Conservation (phyloP, 2,888 invertebrate species). For the Helleia helle region DNA sequence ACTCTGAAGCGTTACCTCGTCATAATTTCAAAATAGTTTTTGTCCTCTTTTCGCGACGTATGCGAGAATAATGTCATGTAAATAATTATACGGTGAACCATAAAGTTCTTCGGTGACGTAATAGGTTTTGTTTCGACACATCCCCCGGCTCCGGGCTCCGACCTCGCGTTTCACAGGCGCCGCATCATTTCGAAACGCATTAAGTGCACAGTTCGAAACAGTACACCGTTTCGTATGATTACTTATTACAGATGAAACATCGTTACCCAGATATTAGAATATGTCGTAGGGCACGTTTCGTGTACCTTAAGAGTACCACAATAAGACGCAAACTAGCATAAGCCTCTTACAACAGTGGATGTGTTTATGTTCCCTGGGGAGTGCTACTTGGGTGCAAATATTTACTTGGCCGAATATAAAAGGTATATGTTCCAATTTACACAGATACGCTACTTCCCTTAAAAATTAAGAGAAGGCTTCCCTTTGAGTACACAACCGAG, state of each 20-base stretch:
- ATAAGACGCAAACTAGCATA: conserved; percentile 6
- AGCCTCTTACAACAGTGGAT: conserved; percentile 5
- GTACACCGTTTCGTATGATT: conserved; percentile 28
- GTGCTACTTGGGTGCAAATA: conserved; percentile 25
- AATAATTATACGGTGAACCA: conserved; percentile 61
- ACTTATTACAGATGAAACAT: conserved; percentile 15
- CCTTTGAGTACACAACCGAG: not conserved
- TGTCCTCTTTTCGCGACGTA: conserved; percentile 26
- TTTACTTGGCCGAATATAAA: conserved; percentile 23
- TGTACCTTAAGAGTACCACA: not conserved
- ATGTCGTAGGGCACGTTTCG: conserved; percentile 7
- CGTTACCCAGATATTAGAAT: conserved; percentile 2
- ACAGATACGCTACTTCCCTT: conserved; percentile 8
- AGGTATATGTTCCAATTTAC: conserved; percentile 7
- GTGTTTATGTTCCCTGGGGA: conserved; percentile 27
- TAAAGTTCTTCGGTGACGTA: conserved; percentile 62
- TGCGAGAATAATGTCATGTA: conserved; percentile 60
- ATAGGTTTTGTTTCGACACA: conserved; percentile 67
- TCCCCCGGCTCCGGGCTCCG: conserved; percentile 55
- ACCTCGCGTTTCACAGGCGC: conserved; percentile 65
- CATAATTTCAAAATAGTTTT: conserved; percentile 33
- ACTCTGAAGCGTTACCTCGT: conserved; percentile 17
- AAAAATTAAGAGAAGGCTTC: not conserved
- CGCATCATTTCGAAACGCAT: conserved; percentile 72
- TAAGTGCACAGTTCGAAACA: conserved; percentile 65